Evolutionary conservation across 2,888 invertebrate species (phyloP), one percentile per base, ranked within the genome.

Genomic region (Entomobrya multifasciata): DNA sequence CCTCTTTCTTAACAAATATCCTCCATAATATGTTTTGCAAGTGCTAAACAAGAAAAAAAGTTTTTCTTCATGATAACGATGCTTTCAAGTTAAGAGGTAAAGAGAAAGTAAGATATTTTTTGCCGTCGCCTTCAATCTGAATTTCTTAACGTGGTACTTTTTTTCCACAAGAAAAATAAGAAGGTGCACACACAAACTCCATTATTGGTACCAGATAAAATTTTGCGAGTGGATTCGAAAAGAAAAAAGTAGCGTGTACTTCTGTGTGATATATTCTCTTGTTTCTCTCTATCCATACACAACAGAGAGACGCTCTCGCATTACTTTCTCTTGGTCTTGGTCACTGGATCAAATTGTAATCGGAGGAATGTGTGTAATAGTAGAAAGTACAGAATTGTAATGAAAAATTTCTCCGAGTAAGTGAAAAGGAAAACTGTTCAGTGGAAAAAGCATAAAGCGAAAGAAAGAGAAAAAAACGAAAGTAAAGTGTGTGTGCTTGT

Each of bases 311-410:
- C n/a, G n/a, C n/a, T n/a, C n/a, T n/a, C n/a, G n/a, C n/a, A n/a
- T n/a, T n/a, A n/a, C n/a, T n/a, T n/a, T n/a, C n/a, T n/a, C n/a
- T n/a, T n/a, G n/a, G n/a, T n/a, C 25, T 25, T 25, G 36, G 36
- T 36, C 47, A 70, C 70, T 72, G 72, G 27, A 52, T 30, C 52
- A 11, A 10, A 17, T 72, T 72, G 49, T 27, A 15, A 49, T 10
- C 8, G 11, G 20, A 27, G 49, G 72, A 72, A 52, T 72, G 72
- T 67, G 72, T 72, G 27, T 52, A 52, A 72, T 49, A 72, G 49
- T 52, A 72, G 52, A 72, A 72, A 25, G 52, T 47, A 70, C 22
- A 27, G 30, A 49, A 44, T 5, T 22, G 41, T 67, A 44, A 44
- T 41, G 41, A 44, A 67, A 67, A 67, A 67, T n/a, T 36, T 20